Evolutionary conservation across 2,888 invertebrate species (phyloP), one percentile per base, ranked within the genome.

Genomic region (Machimus rusticus): DNA sequence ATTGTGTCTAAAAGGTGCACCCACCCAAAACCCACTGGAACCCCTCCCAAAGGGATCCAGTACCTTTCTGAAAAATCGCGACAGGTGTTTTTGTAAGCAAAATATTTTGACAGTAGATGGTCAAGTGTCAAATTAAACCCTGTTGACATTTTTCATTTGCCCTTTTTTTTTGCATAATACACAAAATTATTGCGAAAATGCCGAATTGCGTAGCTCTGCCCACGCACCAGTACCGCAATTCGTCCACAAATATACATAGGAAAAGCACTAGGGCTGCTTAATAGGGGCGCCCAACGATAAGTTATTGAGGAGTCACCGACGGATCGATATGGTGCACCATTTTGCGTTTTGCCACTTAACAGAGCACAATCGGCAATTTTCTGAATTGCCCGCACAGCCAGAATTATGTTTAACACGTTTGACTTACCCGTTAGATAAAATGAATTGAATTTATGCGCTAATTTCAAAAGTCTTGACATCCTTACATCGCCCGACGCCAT

Each of bases 381-480:
- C 19, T 23, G 43, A 3, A 37, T n/a, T 79, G 3, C 1, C 46
- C 12, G 16, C 39, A 66, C 19, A 66, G 23, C 23, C 39, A 43
- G 28, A 5, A 84, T 85, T 43, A 78, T 84, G 74, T 57, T 34
- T 5, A 39, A n/a, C 55, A 31, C 23, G 46, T 39, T 39, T 87
- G 88, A 91, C 93, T 94, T 93, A 97, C 97, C 97, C 94, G 96
- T 95, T 94, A 97, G 93, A 93, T 97, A 97, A 93, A 97, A 97
- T 94, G 96, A 96, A 94, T 97, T 97, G 93, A 97, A 97, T 94
- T 96, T 96, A 92, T 96, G 95, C 88, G 97, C 97, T 92, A 97
- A 94, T 93, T 96, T 95, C 91, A 97, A 93, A 91, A 97, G 94
- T 91, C 94, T 94, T 92, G 95, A 95, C 94, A 95, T 94, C 90